Percentiles rank a stretch among this genome's conserved stretches.
These are phyloP conservation scores for Poicephalus meyeri DNA, from an alignment of 2,113 vertebrate genomes.

Conservation along the genomic window DNA sequence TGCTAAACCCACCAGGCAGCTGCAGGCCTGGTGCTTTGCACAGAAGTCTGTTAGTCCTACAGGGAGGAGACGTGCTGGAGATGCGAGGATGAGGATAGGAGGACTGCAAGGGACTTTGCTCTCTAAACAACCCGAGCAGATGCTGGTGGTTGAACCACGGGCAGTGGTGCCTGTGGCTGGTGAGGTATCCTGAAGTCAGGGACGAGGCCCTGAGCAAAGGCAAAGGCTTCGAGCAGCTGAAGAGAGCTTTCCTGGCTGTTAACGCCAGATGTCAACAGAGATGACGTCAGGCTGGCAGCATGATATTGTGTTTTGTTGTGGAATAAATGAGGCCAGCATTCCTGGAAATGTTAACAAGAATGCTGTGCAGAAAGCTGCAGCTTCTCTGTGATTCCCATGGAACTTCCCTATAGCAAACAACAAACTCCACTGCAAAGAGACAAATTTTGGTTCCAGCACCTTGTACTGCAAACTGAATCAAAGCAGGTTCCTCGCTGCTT, in stretches of 20 bases:
- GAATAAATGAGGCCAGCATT: conserved; percentile 27
- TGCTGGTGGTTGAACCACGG: background rate
- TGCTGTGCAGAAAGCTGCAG: background rate
- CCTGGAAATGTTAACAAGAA: background rate
- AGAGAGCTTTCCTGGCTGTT: background rate
- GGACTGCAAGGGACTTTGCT: background rate
- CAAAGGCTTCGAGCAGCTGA: background rate
- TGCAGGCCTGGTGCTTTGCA: background rate
- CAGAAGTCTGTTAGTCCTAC: background rate
- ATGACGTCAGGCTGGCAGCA: conserved; percentile 6
- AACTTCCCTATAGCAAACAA: background rate
- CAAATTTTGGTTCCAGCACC: background rate
- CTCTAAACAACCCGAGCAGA: background rate
- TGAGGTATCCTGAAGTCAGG: rapidly evolving
- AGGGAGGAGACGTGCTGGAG: background rate
- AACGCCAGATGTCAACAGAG: background rate
- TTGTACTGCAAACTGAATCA: background rate
- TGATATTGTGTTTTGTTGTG: background rate
- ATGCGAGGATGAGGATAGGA: background rate
- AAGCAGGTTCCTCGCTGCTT: background rate
- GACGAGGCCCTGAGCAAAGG: background rate
- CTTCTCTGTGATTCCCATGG: background rate
- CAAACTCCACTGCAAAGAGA: background rate
- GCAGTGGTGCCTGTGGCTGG: rapidly evolving
- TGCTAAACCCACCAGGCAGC: rapidly evolving